Conservation (phyloP, 1,140 invertebrate genomes). For the Drosophila tropicalis region DNA sequence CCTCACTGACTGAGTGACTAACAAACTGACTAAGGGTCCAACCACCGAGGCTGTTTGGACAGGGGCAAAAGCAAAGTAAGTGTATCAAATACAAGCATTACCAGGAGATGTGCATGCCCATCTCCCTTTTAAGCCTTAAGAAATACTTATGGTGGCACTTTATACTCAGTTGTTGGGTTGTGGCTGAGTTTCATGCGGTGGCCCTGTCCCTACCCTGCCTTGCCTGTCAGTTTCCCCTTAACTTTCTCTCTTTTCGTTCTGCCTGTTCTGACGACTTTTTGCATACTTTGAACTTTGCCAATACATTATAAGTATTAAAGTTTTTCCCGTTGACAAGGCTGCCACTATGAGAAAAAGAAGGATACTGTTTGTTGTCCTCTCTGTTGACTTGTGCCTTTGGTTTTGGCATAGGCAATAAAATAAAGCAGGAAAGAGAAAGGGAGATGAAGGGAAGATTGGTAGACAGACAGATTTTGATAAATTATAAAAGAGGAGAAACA, state of each 20-base stretch:
- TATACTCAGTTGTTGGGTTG: constrained; percentile 16
- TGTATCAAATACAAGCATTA: constrained; percentile 51
- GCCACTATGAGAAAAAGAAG: not conserved
- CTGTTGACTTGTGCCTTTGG: not conserved
- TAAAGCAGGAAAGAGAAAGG: too few relatives aligned
- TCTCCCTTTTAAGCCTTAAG: constrained; percentile 9
- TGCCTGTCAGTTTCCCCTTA: constrained; percentile 31
- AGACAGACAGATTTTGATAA: constrained; percentile 20
- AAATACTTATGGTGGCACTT: constrained; percentile 22
- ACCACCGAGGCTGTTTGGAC: constrained; percentile 23
- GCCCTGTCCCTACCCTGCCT: not conserved
- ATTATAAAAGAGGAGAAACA: not conserved
- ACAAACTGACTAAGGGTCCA: not conserved
- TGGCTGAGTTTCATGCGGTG: not conserved
- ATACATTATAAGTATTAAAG: constrained; percentile 51
- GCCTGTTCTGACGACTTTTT: constrained; percentile 52
- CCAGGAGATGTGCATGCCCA: not conserved
- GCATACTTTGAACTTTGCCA: constrained; percentile 75
- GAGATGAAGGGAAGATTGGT: not conserved
- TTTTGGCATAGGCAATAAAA: not conserved
- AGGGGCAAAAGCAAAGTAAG: constrained; percentile 34
- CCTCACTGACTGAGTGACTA: constrained; percentile 19
- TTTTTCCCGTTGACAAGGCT: constrained; percentile 22
- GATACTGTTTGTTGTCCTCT: constrained; percentile 27
- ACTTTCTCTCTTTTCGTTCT: constrained; percentile 24